A percentile compares a stretch with the other conserved stretches of the same genome.
phyloP scores from a whole-genome alignment of 2,888 invertebrate species.

The Eupithecia inturbata region DNA sequence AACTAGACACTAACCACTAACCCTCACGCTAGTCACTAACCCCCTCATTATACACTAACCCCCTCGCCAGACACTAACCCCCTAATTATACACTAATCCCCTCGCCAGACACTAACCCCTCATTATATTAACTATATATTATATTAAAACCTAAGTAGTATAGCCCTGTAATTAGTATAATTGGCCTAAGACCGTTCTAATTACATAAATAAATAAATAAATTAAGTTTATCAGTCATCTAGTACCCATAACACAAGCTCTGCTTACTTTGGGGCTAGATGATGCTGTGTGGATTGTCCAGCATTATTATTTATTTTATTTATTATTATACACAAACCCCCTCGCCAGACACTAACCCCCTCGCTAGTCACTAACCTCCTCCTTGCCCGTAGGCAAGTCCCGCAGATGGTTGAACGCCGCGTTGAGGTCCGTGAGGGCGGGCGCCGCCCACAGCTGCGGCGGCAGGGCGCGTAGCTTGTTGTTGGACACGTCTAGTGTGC shows the following conservation, averaged over 20 bases:
- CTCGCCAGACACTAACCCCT: neutral
- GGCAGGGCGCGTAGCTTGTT: conserved; percentile 95
- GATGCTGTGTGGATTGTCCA: too few species aligned
- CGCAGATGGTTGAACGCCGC: conserved; percentile 94
- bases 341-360: neutral
- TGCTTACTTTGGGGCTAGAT: too few species aligned
- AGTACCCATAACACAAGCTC: too few species aligned
- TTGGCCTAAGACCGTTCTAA: too few species aligned
- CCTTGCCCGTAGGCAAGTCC: conserved; percentile 84
- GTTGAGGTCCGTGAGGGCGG: conserved; percentile 93
- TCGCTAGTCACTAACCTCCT: neutral
- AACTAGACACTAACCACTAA: neutral
- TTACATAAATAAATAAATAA: too few species aligned
- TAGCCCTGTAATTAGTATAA: too few species aligned
- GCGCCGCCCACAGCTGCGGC: conserved; percentile 93
- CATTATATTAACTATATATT: too few species aligned
- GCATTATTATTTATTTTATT: too few species aligned
- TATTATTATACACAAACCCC: too few species aligned
- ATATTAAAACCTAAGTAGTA: too few species aligned
- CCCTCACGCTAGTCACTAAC: neutral
- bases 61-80: neutral
- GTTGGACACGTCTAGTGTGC: conserved; percentile 95
- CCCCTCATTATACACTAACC: neutral
- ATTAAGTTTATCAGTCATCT: too few species aligned
- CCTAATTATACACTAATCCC: neutral